phyloP scores from a whole-genome alignment of 1,140 invertebrate species.

The Papilio dardanus region DNA sequence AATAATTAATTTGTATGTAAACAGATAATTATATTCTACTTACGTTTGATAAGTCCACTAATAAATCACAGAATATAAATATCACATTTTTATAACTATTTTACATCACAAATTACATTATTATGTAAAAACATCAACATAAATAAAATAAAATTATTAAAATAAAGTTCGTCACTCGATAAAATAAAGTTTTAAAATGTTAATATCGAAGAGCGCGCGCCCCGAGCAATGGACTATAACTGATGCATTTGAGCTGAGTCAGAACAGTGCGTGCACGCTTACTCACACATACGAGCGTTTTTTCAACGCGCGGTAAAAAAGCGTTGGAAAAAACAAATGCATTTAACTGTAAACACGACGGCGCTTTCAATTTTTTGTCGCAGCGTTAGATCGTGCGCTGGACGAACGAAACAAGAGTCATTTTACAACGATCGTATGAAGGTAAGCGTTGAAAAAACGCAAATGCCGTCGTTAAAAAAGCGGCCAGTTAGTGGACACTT shows the following conservation, averaged over 20 bases:
- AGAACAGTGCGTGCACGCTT: conserved; percentile 40
- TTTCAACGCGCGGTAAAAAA: too few species aligned
- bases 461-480: too few species aligned
- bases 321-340: too few species aligned
- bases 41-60: neutral
- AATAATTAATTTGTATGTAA: neutral
- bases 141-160: neutral
- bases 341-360: too few species aligned
- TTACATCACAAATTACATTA: neutral
- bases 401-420: too few species aligned
- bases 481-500: too few species aligned
- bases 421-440: too few species aligned
- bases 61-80: neutral
- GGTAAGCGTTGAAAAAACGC: too few species aligned
- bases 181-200: conserved; percentile 39
- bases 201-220: conserved; percentile 50
- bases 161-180: neutral
- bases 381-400: too few species aligned
- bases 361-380: too few species aligned
- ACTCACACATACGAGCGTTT: too few species aligned
- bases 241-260: conserved; percentile 57
- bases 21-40: conserved; percentile 6
- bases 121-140: neutral
- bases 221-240: conserved; percentile 53
- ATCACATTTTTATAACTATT: neutral